These are phyloP conservation scores for Phenacoccus solenopsis DNA, from an alignment of 1,140 invertebrate species.

Conservation along the genomic window DNA sequence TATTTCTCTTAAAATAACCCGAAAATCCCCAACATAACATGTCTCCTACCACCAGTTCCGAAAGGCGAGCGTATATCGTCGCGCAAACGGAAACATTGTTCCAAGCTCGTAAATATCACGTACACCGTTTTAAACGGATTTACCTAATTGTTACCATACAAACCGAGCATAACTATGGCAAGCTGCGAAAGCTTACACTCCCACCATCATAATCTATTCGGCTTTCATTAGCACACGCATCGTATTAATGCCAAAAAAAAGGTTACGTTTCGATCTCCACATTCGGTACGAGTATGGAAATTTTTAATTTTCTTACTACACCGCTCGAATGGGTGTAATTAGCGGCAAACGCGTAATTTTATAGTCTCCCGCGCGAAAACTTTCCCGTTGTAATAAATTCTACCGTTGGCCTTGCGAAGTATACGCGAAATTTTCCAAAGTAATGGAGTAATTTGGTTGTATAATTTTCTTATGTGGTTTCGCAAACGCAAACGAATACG, in stretches of 20 bases:
- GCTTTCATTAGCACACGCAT: too few species aligned
- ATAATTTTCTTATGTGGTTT: conserved; percentile 3
- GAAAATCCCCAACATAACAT: not conserved
- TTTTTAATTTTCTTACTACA: too few species aligned
- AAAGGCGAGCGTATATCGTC: not conserved
- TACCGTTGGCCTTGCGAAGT: not conserved
- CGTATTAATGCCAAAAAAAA: too few species aligned
- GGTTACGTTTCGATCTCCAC: too few species aligned
- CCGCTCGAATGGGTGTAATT: not conserved
- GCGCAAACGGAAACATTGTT: not conserved
- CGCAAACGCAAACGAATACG: not conserved
- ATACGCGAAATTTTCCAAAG: not conserved
- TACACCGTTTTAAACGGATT: not conserved
- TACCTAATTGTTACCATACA: not conserved
- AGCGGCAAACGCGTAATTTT: not conserved
- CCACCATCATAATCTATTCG: too few species aligned
- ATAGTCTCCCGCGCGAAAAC: not conserved
- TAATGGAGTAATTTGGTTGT: not conserved
- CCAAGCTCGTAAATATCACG: not conserved
- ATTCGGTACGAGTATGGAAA: too few species aligned
- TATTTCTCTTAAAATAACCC: not conserved
- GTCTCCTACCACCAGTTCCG: not conserved
- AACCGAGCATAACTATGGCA: not conserved
- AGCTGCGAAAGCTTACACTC: too few species aligned
- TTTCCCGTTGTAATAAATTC: not conserved